phyloP scores from a whole-genome alignment of 1,140 invertebrate species.

The Brachionus asplanchnoidis region DNA sequence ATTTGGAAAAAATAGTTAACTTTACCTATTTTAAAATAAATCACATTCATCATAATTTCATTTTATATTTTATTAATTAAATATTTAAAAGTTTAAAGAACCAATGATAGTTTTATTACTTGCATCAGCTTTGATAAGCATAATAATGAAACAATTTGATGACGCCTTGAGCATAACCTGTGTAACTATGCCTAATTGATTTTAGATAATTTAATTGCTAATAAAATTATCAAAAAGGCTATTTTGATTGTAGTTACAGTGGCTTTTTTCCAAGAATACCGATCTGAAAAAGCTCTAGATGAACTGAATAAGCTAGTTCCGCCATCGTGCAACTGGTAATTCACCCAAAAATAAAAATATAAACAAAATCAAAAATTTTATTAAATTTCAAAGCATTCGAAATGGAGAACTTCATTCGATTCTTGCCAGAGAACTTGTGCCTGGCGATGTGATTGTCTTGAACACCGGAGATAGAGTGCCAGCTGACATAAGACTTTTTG shows the following conservation, averaged over 20 bases:
- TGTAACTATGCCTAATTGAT: slow-evolving; percentile 61
- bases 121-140: slow-evolving; percentile 87
- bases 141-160: slow-evolving; percentile 94
- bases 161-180: slow-evolving; percentile 97
- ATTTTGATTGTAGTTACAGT: slow-evolving; percentile 96
- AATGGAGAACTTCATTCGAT: slow-evolving; percentile 82
- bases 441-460: slow-evolving; percentile 90
- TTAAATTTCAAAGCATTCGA: slow-evolving; percentile 61
- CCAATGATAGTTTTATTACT: slow-evolving; percentile 89
- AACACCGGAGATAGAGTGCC: slow-evolving; percentile 92
- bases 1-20: no score
- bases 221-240: slow-evolving; percentile 60
- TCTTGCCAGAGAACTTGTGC: slow-evolving; percentile 86
- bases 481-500: slow-evolving; percentile 85
- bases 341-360: neutral
- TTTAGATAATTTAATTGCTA: neutral
- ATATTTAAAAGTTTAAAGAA: slow-evolving; percentile 77
- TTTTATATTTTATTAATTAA: neutral
- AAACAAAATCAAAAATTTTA: neutral
- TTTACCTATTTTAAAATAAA: no score
- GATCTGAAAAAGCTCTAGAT: slow-evolving; percentile 98
- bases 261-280: slow-evolving; percentile 95
- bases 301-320: slow-evolving; percentile 95
- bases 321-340: slow-evolving; percentile 60
- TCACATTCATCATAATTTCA: neutral